Percentiles rank a stretch among this genome's conserved stretches.
Conservation (phyloP, 2,888 invertebrate genomes). For the Lordiphosa fenestrarum region DNA sequence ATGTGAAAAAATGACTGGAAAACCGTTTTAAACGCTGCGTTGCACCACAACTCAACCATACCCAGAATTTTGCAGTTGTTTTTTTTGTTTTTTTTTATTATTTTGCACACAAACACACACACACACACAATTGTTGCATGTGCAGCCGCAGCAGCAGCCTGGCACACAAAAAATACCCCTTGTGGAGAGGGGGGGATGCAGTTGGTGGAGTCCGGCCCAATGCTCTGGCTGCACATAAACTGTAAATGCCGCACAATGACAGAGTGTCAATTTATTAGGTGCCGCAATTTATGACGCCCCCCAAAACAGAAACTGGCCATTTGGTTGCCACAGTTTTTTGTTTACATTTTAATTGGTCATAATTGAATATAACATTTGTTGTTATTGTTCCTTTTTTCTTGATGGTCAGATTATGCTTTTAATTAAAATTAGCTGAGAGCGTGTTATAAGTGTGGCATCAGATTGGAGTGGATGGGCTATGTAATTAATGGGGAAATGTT, state of each 20-base stretch:
- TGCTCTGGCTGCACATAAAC: constrained; percentile 49
- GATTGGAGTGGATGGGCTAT: no score
- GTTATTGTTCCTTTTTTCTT: not conserved
- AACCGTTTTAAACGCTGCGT: constrained; percentile 71
- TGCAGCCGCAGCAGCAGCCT: not conserved
- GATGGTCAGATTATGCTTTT: not conserved
- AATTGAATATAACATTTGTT: constrained; percentile 10
- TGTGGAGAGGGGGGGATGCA: constrained; percentile 6
- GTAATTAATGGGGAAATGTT: no score
- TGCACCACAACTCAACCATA: constrained; percentile 56
- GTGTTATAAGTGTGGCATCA: no score
- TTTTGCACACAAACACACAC: constrained; percentile 2
- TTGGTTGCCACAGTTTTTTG: constrained; percentile 9
- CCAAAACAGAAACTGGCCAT: constrained; percentile 18
- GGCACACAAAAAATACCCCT: not conserved
- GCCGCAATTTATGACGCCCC: constrained; percentile 64
- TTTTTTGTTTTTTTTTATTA: no score
- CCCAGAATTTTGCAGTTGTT: not conserved
- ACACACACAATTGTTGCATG: constrained; percentile 14
- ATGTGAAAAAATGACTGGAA: constrained; percentile 75
- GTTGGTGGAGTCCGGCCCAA: not conserved
- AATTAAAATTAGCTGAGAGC: no score
- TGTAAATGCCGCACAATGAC: constrained; percentile 75
- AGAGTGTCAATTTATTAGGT: constrained; percentile 75
- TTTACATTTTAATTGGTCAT: constrained; percentile 8